Evolutionary conservation across 2,113 vertebrate species (phyloP).

Genomic region (Nothocercus julius): DNA sequence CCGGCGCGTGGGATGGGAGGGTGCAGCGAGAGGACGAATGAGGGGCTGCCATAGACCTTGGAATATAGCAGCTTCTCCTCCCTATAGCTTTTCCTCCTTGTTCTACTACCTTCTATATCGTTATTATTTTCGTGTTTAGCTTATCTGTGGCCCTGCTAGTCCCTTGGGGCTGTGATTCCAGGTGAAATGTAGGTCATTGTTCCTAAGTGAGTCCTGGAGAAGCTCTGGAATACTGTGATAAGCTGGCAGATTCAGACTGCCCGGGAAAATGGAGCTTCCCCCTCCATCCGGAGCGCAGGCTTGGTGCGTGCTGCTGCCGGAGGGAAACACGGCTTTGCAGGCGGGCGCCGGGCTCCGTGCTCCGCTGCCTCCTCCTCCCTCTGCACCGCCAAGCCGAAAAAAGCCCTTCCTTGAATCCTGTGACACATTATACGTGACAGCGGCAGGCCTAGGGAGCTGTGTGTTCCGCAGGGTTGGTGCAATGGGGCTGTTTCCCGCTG

Average conservation of each 20-base stretch:
- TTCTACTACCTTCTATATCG: not conserved
- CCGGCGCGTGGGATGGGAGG: accelerated
- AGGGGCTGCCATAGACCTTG: not conserved
- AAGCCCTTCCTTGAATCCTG: not conserved
- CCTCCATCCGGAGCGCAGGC: not conserved
- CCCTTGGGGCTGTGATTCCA: not conserved
- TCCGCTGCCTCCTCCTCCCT: not conserved
- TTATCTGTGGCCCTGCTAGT: not conserved
- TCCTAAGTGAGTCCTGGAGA: accelerated
- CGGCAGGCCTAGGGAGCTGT: not conserved
- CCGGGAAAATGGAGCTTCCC: not conserved
- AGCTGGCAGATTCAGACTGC: not conserved
- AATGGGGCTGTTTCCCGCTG: not conserved
- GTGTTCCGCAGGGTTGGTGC: not conserved
- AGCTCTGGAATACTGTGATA: not conserved
- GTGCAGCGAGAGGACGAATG: accelerated
- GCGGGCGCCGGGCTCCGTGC: accelerated
- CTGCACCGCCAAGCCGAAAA: not conserved
- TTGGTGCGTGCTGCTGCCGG: not conserved
- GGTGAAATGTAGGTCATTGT: not conserved
- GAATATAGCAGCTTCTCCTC: not conserved
- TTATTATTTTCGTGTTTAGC: not conserved
- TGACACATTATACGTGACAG: not conserved
- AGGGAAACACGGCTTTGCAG: not conserved
- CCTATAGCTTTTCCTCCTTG: not conserved